Conservation (phyloP, 2,888 invertebrate species). For the Microplitis manilae region DNA sequence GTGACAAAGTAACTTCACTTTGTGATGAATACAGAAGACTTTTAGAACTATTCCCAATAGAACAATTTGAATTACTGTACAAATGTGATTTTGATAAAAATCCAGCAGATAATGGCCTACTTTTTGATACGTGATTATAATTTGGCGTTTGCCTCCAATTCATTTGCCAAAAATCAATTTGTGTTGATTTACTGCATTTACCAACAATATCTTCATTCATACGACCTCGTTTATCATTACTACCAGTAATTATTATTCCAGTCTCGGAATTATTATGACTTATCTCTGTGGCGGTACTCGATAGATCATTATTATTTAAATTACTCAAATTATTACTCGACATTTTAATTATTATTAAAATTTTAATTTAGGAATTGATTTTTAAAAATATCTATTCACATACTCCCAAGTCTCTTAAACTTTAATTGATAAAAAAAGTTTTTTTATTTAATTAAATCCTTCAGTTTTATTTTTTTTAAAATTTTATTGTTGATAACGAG, state of each 20-base stretch:
- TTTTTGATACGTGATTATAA: conserved; percentile 44
- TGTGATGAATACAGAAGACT: conserved; percentile 57
- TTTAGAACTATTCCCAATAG: conserved; percentile 50
- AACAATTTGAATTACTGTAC: conserved; percentile 55
- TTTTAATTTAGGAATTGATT: neutral
- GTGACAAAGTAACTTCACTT: conserved; percentile 62
- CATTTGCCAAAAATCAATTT: conserved; percentile 59
- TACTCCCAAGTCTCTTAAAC: neutral
- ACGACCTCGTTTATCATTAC: conserved; percentile 41
- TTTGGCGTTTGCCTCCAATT: conserved; percentile 50
- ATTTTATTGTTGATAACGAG: neutral
- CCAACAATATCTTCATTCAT: conserved; percentile 30
- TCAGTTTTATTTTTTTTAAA: neutral
- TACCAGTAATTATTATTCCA: conserved; percentile 39
- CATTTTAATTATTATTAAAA: conserved; percentile 34
- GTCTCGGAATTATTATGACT: conserved; percentile 24
- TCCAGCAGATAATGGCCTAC: conserved; percentile 62
- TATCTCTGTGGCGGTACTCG: conserved; percentile 10
- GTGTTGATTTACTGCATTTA: conserved; percentile 62
- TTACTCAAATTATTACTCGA: conserved; percentile 46
- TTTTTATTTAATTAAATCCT: neutral
- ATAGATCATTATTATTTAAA: conserved; percentile 24
- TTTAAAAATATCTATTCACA: neutral
- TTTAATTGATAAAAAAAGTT: neutral
- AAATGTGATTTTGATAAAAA: conserved; percentile 57